Evolutionary conservation across 2,797 vertebrate genomes (phyloP).

Genomic region (Tokudaia muenninki): DNA sequence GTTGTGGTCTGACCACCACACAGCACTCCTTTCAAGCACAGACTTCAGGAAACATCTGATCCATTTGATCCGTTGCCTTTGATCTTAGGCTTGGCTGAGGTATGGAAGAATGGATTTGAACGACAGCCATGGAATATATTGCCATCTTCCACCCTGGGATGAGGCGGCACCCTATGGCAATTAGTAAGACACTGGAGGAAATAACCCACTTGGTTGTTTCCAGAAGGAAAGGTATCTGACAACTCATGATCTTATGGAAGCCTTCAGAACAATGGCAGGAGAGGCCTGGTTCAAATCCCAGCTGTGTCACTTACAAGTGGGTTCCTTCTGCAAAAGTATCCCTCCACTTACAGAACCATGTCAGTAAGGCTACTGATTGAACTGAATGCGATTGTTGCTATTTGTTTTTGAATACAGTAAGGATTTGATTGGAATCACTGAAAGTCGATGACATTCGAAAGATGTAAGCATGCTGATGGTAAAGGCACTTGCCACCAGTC

Average conservation of each 20-base stretch:
- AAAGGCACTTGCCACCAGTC: not conserved
- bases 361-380: not conserved
- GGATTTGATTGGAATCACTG: not conserved
- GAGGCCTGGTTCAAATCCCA: not conserved
- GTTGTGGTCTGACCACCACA: constrained; percentile 33
- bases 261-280: not conserved
- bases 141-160: not conserved
- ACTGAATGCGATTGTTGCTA: not conserved
- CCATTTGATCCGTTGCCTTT: constrained; percentile 30
- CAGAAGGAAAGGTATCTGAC: not conserved
- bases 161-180: not conserved
- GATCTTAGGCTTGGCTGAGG: constrained; percentile 16
- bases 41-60: constrained; percentile 29
- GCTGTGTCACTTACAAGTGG: not conserved
- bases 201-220: not conserved
- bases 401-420: not conserved
- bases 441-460: not conserved
- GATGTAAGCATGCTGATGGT: not conserved
- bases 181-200: not conserved
- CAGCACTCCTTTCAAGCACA: constrained; percentile 56
- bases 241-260: not conserved
- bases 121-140: not conserved
- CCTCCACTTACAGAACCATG: not conserved
- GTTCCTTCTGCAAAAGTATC: not conserved
- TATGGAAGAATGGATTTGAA: not conserved